A percentile compares a stretch with the other conserved stretches of the same genome.
Conservation (phyloP, 23 tunicate species). For the Aplidium turbinatum region DNA sequence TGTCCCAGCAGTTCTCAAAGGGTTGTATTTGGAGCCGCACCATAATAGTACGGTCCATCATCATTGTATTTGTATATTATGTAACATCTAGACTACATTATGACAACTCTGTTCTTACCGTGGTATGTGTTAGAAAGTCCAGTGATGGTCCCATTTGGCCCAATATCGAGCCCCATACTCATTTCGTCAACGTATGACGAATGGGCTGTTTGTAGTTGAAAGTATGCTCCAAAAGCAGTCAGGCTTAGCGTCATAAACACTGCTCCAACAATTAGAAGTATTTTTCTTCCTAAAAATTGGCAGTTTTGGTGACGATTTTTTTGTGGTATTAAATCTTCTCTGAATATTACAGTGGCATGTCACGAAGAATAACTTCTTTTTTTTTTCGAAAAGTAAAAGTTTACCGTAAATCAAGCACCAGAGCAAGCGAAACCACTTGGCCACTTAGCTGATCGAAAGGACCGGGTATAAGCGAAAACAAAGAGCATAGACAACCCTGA, state of each 20-base stretch:
- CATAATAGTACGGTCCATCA: too few relatives aligned
- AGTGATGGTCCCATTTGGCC: background rate
- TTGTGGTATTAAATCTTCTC: background rate
- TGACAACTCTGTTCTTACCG: background rate
- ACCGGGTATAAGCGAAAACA: too few relatives aligned
- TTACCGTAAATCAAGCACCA: background rate
- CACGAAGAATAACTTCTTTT: too few relatives aligned
- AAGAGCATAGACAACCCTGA: too few relatives aligned
- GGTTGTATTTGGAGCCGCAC: too few relatives aligned
- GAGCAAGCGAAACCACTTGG: background rate
- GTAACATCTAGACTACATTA: too few relatives aligned
- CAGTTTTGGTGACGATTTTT: background rate
- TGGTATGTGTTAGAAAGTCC: background rate
- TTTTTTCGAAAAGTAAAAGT: too few relatives aligned
- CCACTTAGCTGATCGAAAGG: too few relatives aligned
- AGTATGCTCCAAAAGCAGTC: slow-evolving; percentile 62
- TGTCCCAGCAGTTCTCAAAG: too few relatives aligned
- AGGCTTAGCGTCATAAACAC: slow-evolving; percentile 62
- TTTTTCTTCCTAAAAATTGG: slow-evolving; percentile 56
- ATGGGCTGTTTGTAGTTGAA: slow-evolving; percentile 41
- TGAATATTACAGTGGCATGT: background rate
- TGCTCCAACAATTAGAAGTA: slow-evolving; percentile 46
- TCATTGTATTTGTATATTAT: too few relatives aligned
- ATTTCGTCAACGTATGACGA: slow-evolving; percentile 25
- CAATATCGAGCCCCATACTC: background rate